A percentile compares a stretch with the other conserved stretches of the same genome.
Evolutionary conservation across 2,113 vertebrate species (phyloP).

Genomic region (Neoarius graeffei): DNA sequence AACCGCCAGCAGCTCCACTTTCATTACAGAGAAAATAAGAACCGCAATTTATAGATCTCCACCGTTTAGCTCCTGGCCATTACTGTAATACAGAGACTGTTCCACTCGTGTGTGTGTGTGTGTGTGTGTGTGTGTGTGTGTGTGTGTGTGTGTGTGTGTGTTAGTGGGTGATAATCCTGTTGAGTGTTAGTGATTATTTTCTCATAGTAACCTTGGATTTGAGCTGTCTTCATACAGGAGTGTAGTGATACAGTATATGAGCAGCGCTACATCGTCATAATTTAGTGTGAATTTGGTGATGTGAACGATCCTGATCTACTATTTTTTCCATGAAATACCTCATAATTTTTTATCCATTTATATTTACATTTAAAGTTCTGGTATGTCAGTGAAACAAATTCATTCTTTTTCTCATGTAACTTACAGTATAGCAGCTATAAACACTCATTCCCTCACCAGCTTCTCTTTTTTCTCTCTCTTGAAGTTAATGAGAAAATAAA

Average conservation of each 20-base stretch:
- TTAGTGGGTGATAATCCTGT: background rate
- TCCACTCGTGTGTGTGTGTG: slow-evolving; percentile 37
- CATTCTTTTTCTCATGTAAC: background rate
- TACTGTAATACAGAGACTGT: slow-evolving; percentile 17
- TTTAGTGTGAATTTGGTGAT: slow-evolving; percentile 35
- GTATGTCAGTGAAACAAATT: background rate
- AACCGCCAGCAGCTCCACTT: slow-evolving; percentile 14
- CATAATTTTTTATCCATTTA: background rate
- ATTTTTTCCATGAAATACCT: background rate
- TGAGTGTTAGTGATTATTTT: background rate
- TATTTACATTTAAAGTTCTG: background rate
- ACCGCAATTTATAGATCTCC: slow-evolving; percentile 29
- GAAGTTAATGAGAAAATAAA: background rate
- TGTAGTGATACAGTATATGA: background rate
- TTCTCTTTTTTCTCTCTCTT: background rate
- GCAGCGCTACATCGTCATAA: background rate
- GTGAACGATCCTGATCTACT: background rate
- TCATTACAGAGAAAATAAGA: slow-evolving; percentile 33
- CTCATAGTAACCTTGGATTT: background rate
- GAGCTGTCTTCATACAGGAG: background rate
- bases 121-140: slow-evolving; percentile 58
- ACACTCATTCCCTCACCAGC: background rate
- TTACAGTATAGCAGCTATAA: background rate
- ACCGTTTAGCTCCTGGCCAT: slow-evolving; percentile 28
- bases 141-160: slow-evolving; percentile 51